Base-by-base conservation (phyloP, 2,888 invertebrate species). In the Cactoblastis cactorum region DNA sequence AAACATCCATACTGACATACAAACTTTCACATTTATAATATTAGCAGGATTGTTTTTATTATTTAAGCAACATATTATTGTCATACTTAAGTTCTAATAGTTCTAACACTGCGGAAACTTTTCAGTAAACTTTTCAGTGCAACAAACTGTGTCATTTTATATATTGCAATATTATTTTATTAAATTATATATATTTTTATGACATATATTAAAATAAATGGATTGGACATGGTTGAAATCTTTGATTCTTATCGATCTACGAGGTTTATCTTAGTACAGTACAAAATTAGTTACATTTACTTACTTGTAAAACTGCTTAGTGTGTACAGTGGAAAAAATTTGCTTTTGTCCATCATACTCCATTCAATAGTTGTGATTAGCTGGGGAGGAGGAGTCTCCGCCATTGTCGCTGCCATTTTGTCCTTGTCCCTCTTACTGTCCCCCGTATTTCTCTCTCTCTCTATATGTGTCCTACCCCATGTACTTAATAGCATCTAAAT, bases 331-430 rank as follows among this genome's bases (percentile, higher is more conserved):
- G 98, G 98, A 73, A 96, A 96, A 77, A 98, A 99, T 75, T 97
- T 97, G 43, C 91, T 92, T 71, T 97, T 98, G 80, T 99, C 96
- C 97, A 99, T 96, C 98, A 99, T 99, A 61, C 97, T 93, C 96
- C 98, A 97, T 83, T 99, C 98, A 56, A 99, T 97, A 4, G 95
- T 97, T 19, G 93, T 94, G 55, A 96, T 95, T 50, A 93, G 91
- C 62, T 91, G 87, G 0, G 91, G 88, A 0, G 88, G 88, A 3
- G 92, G 91, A 11, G 88, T 83, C 63, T 93, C 93, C 19, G 92
- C 91, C 76, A 92, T 87, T 0, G 81, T 80, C 0, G 85, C 80
- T 0, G 83, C 81, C 80, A 84, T 88, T 48, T 61, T 8, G 11
- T 14, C 8, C 41, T 24, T 32, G n/a, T 55, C 55, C 45, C 49